Percentiles rank a stretch among this genome's conserved stretches.
phyloP scores from a whole-genome alignment of 1,140 invertebrate genomes.

The Glossosoma conforme region DNA sequence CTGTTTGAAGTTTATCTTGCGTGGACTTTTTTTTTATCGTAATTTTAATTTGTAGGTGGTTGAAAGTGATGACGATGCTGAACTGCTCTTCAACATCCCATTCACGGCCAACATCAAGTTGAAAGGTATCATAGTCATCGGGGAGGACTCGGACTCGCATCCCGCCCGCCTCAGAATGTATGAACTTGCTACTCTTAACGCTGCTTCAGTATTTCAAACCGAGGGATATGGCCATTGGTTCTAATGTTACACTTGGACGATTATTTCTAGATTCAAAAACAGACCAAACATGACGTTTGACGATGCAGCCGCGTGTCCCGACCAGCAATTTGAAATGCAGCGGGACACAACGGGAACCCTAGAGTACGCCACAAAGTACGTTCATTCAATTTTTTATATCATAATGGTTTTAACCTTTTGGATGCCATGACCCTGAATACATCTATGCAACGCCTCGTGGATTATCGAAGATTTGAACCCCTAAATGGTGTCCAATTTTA shows the following conservation, averaged over 20 bases:
- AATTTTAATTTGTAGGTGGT: slow-evolving; percentile 80
- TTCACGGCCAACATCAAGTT: slow-evolving; percentile 93
- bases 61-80: slow-evolving; percentile 91
- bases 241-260: too few relatives aligned
- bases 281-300: slow-evolving; percentile 92
- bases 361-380: slow-evolving; percentile 87
- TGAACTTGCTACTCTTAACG: too few relatives aligned
- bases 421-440: too few relatives aligned
- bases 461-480: too few relatives aligned
- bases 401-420: too few relatives aligned
- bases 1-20: too few relatives aligned
- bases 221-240: too few relatives aligned
- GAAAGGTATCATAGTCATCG: slow-evolving; percentile 87
- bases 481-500: too few relatives aligned
- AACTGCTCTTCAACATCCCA: slow-evolving; percentile 92
- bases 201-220: too few relatives aligned
- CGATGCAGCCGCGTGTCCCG: slow-evolving; percentile 63
- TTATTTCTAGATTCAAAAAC: slow-evolving; percentile 81
- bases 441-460: too few relatives aligned
- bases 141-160: slow-evolving; percentile 77
- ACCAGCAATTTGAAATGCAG: slow-evolving; percentile 89
- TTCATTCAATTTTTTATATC: too few relatives aligned
- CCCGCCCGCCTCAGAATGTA: slow-evolving; percentile 84
- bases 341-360: slow-evolving; percentile 71
- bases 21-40: too few relatives aligned